phyloP scores from a whole-genome alignment of 2,888 invertebrate genomes.

The Hylaea fasciaria region DNA sequence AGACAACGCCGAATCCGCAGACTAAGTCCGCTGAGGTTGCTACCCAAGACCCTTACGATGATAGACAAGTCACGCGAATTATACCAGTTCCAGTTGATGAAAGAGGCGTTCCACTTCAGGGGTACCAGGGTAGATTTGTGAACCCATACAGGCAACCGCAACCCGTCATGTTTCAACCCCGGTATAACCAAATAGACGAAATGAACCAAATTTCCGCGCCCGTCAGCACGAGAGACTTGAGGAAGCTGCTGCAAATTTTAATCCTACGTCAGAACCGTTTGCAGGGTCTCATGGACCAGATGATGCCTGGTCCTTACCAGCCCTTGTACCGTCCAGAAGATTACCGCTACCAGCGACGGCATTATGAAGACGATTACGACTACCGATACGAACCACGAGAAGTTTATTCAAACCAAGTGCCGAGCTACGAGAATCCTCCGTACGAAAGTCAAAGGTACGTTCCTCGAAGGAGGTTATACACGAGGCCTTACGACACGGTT shows the following conservation, averaged over 20 bases:
- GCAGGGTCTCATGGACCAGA: conserved; percentile 83
- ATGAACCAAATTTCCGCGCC: conserved; percentile 87
- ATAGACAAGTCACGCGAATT: conserved; percentile 71
- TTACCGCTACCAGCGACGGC: conserved; percentile 68
- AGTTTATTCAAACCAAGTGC: conserved; percentile 68
- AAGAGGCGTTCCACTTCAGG: conserved; percentile 74
- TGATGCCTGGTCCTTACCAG: conserved; percentile 68
- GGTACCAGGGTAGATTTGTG: conserved; percentile 72
- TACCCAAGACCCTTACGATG: conserved; percentile 68
- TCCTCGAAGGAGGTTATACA: conserved; percentile 70
- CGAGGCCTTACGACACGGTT: conserved; percentile 72
- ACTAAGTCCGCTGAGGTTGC: conserved; percentile 65
- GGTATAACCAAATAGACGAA: conserved; percentile 82
- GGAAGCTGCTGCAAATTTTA: conserved; percentile 87
- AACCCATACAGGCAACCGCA: conserved; percentile 67
- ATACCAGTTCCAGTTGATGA: conserved; percentile 79
- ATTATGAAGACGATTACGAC: conserved; percentile 73
- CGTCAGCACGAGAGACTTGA: conserved; percentile 89
- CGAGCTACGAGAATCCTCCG: conserved; percentile 63
- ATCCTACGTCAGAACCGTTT: conserved; percentile 86
- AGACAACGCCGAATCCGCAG: conserved; percentile 56
- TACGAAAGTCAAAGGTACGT: conserved; percentile 80
- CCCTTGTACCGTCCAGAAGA: conserved; percentile 64
- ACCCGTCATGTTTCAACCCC: conserved; percentile 55
- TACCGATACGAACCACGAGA: conserved; percentile 71